Evolutionary conservation across 1,140 invertebrate genomes (phyloP), one percentile per base, ranked within the genome.

Genomic region (Mya arenaria): DNA sequence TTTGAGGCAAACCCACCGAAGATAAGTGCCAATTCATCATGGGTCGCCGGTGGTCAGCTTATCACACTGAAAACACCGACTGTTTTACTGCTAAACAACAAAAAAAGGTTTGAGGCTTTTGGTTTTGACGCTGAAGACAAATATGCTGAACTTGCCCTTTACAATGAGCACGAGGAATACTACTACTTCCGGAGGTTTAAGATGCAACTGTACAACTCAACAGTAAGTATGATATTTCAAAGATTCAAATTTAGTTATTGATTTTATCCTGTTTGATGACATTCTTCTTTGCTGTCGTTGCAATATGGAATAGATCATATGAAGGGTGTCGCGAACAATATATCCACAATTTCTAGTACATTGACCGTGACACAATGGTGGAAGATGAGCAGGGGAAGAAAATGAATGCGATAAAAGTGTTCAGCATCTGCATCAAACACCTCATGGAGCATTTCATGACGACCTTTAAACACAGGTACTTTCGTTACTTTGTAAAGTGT

Each of bases 101-200:
- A 63, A 8, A 75, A 75, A 32, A 41, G 41, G 25, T 62, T 75
- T 44, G 72, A 36, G 8, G 72, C 72, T 0, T 75, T 75, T 62
- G 72, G 72, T 2, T 62, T 62, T 25, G 72, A 75, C 25, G 72
- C 72, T 0, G 72, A 75, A 34, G 72, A 75, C 15, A n/a, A 2
- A 28, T 75, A 75, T 25, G 28, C 19, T 10, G 55, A 75, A 10
- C 15, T 75, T 13, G 72, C 72, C 23, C 37, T 8, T 19, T 36
- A 60, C 0, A 58, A 62, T 39, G 56, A 75, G 0, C 58, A 75
- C 36, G 17, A 41, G 4, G n/a, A 17, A 28, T 44, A 62, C 28
- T 75, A 75, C 30, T 75, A 75, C 72, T 75, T 39, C 72, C 36
- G 72, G 58, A n/a, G 72, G 25, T 75, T 75, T 55, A 75, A 75